phyloP scores from a whole-genome alignment of 2,888 invertebrate species.

The Hemaris fuciformis region DNA sequence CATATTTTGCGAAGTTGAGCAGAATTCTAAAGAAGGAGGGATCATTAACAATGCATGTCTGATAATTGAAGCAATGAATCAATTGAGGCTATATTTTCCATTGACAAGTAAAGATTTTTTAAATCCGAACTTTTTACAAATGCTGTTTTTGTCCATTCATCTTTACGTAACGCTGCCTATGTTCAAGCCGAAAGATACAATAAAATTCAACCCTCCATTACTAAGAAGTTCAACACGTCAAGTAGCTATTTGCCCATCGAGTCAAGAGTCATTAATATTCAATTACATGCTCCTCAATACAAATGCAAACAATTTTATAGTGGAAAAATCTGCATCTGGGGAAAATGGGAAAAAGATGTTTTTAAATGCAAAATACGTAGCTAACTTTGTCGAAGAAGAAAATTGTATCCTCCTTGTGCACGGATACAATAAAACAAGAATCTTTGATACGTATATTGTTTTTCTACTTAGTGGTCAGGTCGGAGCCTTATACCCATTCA shows the following conservation, averaged over 20 bases:
- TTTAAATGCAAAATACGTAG: slow-evolving; percentile 61
- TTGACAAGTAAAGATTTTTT: slow-evolving; percentile 76
- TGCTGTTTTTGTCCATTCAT: slow-evolving; percentile 80
- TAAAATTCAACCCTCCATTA: slow-evolving; percentile 71
- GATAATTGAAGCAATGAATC: slow-evolving; percentile 77
- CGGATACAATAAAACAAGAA: slow-evolving; percentile 71
- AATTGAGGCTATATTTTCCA: slow-evolving; percentile 79
- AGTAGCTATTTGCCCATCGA: slow-evolving; percentile 61
- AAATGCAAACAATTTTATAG: slow-evolving; percentile 52
- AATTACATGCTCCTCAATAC: slow-evolving; percentile 59
- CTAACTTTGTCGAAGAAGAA: slow-evolving; percentile 60
- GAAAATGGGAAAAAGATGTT: slow-evolving; percentile 66
- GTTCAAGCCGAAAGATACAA: slow-evolving; percentile 65
- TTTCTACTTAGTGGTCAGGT: slow-evolving; percentile 58
- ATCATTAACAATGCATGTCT: slow-evolving; percentile 82
- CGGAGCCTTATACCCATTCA: slow-evolving; percentile 53
- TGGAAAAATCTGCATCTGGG: slow-evolving; percentile 56
- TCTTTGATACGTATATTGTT: slow-evolving; percentile 69
- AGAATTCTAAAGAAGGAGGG: slow-evolving; percentile 54
- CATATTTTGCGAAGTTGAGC: slow-evolving; percentile 64
- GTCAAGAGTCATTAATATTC: slow-evolving; percentile 64
- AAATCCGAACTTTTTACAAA: slow-evolving; percentile 78
- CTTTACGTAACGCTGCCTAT: slow-evolving; percentile 80
- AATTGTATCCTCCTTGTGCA: slow-evolving; percentile 61
- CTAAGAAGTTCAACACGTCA: slow-evolving; percentile 61